phyloP scores from a whole-genome alignment of 2,888 invertebrate species.

The Stictocephala bisonia region DNA sequence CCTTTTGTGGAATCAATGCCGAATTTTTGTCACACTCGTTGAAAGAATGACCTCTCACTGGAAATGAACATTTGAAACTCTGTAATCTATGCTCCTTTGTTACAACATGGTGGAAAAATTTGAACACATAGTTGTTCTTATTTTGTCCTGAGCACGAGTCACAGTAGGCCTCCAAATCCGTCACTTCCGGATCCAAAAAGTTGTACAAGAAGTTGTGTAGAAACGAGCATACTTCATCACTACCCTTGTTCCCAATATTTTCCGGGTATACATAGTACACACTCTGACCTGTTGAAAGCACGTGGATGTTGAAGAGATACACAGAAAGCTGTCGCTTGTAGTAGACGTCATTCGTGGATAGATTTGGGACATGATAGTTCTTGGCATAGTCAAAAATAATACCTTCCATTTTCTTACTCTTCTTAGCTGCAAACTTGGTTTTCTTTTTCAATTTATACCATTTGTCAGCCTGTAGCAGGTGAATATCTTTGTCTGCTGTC shows the following conservation, averaged over 20 bases:
- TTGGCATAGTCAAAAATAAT: slow-evolving; percentile 36
- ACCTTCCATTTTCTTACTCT: slow-evolving; percentile 4
- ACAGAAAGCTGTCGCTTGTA: slow-evolving; percentile 34
- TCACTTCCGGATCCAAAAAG: slow-evolving; percentile 38
- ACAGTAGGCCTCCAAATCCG: slow-evolving; percentile 48
- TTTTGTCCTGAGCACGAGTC: slow-evolving; percentile 53
- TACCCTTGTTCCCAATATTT: slow-evolving; percentile 44
- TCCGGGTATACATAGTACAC: slow-evolving; percentile 48
- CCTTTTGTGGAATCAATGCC: background rate
- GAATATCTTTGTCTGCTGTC: slow-evolving; percentile 10
- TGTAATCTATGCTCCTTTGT: slow-evolving; percentile 15
- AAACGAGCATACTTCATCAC: slow-evolving; percentile 47
- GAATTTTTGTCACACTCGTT: slow-evolving; percentile 55
- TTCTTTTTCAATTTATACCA: slow-evolving; percentile 37
- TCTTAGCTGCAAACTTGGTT: background rate
- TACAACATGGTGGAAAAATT: slow-evolving; percentile 50
- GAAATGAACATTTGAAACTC: slow-evolving; percentile 43
- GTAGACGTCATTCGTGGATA: slow-evolving; percentile 38
- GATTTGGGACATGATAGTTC: slow-evolving; percentile 31
- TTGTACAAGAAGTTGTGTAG: slow-evolving; percentile 48
- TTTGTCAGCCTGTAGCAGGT: slow-evolving; percentile 5
- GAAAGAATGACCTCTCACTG: slow-evolving; percentile 53
- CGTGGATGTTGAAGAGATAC: slow-evolving; percentile 47
- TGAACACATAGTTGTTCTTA: slow-evolving; percentile 51
- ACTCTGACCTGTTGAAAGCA: slow-evolving; percentile 35